These are phyloP conservation scores for Pelochelys cantorii DNA, from an alignment of 2,797 vertebrate species.

Conservation along the genomic window DNA sequence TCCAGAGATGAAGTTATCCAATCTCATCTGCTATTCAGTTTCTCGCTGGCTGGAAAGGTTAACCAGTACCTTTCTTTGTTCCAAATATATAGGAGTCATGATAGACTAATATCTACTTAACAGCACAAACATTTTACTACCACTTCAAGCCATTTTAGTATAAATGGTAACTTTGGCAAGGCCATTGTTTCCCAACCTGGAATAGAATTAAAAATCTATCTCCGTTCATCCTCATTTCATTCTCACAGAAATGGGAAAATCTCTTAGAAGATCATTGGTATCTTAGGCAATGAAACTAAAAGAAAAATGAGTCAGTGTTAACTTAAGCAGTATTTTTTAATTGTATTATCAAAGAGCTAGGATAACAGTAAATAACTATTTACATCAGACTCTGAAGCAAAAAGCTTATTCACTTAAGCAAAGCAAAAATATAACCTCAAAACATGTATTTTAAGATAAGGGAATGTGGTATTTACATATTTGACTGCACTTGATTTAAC, in stretches of 20 bases:
- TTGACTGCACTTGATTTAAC: accelerated
- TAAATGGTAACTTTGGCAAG: background rate
- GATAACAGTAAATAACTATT: background rate
- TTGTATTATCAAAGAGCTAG: background rate
- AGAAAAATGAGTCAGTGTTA: background rate
- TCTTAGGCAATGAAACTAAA: background rate
- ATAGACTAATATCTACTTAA: background rate
- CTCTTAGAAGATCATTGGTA: background rate
- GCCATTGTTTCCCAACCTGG: background rate
- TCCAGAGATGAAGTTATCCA: background rate
- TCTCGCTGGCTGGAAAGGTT: background rate
- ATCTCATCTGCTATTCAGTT: background rate
- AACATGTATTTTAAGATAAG: background rate
- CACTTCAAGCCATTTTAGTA: background rate
- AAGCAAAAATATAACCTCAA: background rate
- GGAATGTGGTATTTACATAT: background rate
- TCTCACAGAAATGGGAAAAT: background rate
- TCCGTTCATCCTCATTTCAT: background rate
- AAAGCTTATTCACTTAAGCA: background rate
- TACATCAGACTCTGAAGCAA: background rate
- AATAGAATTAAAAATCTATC: background rate
- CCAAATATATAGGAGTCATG: background rate
- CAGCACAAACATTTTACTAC: background rate
- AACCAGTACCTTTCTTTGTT: background rate
- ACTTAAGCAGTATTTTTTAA: background rate